phyloP scores from a whole-genome alignment of 1,140 invertebrate genomes.

The Doryteuthis pealeii region DNA sequence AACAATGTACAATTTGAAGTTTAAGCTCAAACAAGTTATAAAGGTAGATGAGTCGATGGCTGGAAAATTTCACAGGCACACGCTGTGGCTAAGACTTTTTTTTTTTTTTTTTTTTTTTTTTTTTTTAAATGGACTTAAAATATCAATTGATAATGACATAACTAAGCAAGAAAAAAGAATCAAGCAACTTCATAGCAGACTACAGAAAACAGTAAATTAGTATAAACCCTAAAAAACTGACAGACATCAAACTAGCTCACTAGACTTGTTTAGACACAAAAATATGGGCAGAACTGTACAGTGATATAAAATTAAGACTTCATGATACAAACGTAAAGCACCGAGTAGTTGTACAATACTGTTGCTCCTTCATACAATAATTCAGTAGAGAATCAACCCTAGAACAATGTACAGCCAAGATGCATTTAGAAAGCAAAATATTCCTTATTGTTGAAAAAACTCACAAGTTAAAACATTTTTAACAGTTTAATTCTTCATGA shows the following conservation, averaged over 20 bases:
- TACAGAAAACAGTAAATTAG: background rate
- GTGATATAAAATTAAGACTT: conserved; percentile 17
- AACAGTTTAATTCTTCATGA: no score
- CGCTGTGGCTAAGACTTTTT: no score
- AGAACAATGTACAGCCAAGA: conserved; percentile 11
- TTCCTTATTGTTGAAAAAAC: background rate
- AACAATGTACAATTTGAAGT: no score
- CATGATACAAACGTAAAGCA: conserved; percentile 16
- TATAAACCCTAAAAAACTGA: background rate
- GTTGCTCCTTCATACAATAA: background rate
- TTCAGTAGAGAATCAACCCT: background rate
- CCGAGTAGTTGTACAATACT: conserved; percentile 14
- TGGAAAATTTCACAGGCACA: background rate
- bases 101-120: background rate
- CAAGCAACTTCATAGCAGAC: background rate
- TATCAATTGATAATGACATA: background rate
- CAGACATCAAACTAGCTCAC: background rate
- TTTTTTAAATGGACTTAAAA: background rate
- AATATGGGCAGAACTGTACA: conserved; percentile 12
- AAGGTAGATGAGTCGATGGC: no score
- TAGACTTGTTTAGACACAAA: conserved; percentile 5
- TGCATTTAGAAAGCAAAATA: background rate
- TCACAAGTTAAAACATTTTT: background rate
- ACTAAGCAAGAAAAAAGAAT: background rate
- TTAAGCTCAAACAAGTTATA: no score